Percentiles rank a stretch among this genome's conserved stretches.
Evolutionary conservation across 2,888 invertebrate species (phyloP).

Genomic region (Drosophila fulvimacula): DNA sequence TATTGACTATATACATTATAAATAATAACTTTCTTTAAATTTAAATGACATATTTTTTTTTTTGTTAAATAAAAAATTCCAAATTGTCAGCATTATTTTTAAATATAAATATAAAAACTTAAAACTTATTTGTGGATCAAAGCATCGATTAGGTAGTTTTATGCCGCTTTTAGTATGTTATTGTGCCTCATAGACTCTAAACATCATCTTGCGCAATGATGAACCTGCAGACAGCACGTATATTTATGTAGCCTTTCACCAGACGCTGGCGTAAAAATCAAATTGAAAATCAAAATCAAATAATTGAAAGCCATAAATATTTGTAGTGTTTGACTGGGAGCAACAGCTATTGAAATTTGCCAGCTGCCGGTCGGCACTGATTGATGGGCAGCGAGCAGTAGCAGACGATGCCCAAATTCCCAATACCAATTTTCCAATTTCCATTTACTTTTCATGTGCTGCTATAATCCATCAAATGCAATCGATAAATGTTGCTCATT

Average conservation of each 20-base stretch:
- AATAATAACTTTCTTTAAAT: no score
- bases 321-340: slow-evolving; percentile 32
- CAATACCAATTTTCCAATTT: slow-evolving; percentile 4
- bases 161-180: neutral
- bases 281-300: slow-evolving; percentile 35
- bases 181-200: neutral
- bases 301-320: slow-evolving; percentile 52
- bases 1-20: no score
- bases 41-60: no score
- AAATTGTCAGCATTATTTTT: neutral
- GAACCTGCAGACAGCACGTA: neutral
- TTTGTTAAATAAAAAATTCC: no score
- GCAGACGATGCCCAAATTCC: slow-evolving; percentile 9
- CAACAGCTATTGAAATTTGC: slow-evolving; percentile 56
- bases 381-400: slow-evolving; percentile 42
- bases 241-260: slow-evolving; percentile 21
- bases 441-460: slow-evolving; percentile 3
- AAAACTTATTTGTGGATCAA: neutral
- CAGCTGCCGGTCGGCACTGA: slow-evolving; percentile 50
- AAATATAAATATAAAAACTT: neutral
- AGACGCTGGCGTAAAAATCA: slow-evolving; percentile 21
- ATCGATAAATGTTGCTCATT: slow-evolving; percentile 59
- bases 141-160: neutral
- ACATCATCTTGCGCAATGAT: neutral
- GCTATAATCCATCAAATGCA: slow-evolving; percentile 49